Percentiles rank a stretch among this genome's conserved stretches.
Conservation (phyloP, 2,113 vertebrate species). For the Scomber scombrus region DNA sequence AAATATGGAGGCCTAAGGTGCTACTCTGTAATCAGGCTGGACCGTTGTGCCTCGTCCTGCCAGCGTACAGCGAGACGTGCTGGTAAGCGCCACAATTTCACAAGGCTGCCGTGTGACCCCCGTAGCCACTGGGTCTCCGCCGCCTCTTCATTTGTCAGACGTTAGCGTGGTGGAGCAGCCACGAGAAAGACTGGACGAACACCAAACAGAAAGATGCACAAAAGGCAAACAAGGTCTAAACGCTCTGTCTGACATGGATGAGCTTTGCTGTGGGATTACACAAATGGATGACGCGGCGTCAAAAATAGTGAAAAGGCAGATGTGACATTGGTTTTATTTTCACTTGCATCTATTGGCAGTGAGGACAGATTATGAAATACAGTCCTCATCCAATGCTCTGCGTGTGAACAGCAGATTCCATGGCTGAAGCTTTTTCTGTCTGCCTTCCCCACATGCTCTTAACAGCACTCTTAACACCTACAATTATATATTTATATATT, state of each 20-base stretch:
- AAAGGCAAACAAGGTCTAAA: slow-evolving; percentile 23
- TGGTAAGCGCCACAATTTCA: slow-evolving; percentile 61
- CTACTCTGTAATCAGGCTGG: slow-evolving; percentile 70
- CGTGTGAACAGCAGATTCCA: slow-evolving; percentile 59
- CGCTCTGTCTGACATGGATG: slow-evolving; percentile 24
- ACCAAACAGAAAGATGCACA: slow-evolving; percentile 6
- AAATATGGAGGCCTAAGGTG: slow-evolving; percentile 67
- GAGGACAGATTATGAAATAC: slow-evolving; percentile 59
- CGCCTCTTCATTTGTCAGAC: slow-evolving; percentile 39
- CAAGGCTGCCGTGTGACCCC: slow-evolving; percentile 55
- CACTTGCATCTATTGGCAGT: slow-evolving; percentile 53
- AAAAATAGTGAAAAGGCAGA: slow-evolving; percentile 58
- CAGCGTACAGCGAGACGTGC: slow-evolving; percentile 42
- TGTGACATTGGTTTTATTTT: slow-evolving; percentile 66
- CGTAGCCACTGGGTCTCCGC: slow-evolving; percentile 23
- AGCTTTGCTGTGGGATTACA: slow-evolving; percentile 10
- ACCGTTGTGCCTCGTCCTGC: slow-evolving; percentile 58
- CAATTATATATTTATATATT: slow-evolving; percentile 55
- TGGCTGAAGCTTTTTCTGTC: slow-evolving; percentile 62
- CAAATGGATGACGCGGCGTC: slow-evolving; percentile 12
- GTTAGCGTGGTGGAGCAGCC: background rate
- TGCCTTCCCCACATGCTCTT: slow-evolving; percentile 64
- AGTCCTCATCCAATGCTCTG: slow-evolving; percentile 51
- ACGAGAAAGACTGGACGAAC: slow-evolving; percentile 19
- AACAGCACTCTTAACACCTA: slow-evolving; percentile 66